These are phyloP conservation scores for Amphibalanus amphitrite DNA, from an alignment of 1,140 invertebrate species.

Conservation along the genomic window DNA sequence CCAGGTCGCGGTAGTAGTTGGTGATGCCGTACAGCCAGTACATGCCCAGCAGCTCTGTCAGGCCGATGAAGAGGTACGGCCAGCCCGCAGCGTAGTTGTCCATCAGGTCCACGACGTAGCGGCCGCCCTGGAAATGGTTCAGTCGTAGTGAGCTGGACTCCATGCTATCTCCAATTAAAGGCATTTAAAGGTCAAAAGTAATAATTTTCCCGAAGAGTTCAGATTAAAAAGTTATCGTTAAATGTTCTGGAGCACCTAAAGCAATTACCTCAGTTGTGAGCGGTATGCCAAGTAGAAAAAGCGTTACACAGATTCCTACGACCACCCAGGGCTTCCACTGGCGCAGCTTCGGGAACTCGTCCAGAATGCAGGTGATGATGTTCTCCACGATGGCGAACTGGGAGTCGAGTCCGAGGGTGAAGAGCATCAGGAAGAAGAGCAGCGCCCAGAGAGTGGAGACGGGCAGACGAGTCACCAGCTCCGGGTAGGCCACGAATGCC, in stretches of 20 bases:
- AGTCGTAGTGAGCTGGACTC: slow-evolving; percentile 20
- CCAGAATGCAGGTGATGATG: slow-evolving; percentile 32
- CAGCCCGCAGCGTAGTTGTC: slow-evolving; percentile 71
- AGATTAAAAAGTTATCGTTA: too few relatives aligned
- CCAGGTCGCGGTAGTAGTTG: slow-evolving; percentile 35
- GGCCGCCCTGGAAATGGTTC: slow-evolving; percentile 56
- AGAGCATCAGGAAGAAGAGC: slow-evolving; percentile 32
- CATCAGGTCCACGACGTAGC: slow-evolving; percentile 67
- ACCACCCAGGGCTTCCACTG: slow-evolving; percentile 39
- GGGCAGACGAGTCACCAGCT: slow-evolving; percentile 52
- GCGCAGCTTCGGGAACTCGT: slow-evolving; percentile 34
- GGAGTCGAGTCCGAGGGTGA: slow-evolving; percentile 39
- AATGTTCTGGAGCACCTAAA: too few relatives aligned
- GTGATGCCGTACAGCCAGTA: slow-evolving; percentile 57
- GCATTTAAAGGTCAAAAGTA: too few relatives aligned
- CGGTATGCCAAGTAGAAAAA: slow-evolving; percentile 44
- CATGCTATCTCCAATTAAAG: too few relatives aligned
- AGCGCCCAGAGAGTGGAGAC: slow-evolving; percentile 28
- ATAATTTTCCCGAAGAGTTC: too few relatives aligned
- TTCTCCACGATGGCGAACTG: slow-evolving; percentile 24
- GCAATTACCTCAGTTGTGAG: slow-evolving; percentile 41
- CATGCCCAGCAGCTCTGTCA: slow-evolving; percentile 44
- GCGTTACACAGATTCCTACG: slow-evolving; percentile 36
- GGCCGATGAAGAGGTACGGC: slow-evolving; percentile 60
- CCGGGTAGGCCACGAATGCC: slow-evolving; percentile 72